Evolutionary conservation across 2,113 vertebrate species (phyloP).

Genomic region (Nanger granti): DNA sequence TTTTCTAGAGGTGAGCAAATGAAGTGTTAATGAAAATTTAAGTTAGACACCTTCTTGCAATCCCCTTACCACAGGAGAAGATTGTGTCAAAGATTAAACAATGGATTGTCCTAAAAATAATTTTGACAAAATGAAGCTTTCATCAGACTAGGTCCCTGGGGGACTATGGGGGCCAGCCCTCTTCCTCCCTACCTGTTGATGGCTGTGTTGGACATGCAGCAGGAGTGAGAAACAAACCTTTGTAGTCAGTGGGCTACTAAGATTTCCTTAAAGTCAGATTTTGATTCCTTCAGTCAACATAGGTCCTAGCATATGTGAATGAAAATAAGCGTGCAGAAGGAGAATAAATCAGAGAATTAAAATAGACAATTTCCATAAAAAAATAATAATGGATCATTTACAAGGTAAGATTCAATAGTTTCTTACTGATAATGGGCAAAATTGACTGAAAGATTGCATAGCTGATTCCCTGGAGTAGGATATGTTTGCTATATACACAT

Average conservation of each 20-base stretch:
- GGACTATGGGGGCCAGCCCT: not conserved
- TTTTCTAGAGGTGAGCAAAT: not conserved
- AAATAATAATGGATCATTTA: not conserved
- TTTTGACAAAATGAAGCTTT: not conserved
- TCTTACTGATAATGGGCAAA: not conserved
- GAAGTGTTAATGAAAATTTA: not conserved
- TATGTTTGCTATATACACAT: not conserved
- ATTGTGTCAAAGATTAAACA: not conserved
- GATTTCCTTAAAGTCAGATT: not conserved
- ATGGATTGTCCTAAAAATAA: not conserved
- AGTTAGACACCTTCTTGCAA: not conserved
- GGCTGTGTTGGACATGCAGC: not conserved
- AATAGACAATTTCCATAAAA: not conserved
- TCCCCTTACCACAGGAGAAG: not conserved
- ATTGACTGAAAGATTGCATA: not conserved
- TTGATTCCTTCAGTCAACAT: not conserved
- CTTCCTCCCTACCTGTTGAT: fast-evolving
- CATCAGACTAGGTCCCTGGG: not conserved
- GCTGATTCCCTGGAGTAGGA: not conserved
- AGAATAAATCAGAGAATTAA: not conserved
- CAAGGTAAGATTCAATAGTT: not conserved
- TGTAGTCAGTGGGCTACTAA: not conserved
- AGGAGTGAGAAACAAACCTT: not conserved
- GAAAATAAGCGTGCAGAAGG: not conserved
- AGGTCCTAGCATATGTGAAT: not conserved